Evolutionary conservation across 2,113 vertebrate genomes (phyloP).

Genomic region (Saccopteryx bilineata): DNA sequence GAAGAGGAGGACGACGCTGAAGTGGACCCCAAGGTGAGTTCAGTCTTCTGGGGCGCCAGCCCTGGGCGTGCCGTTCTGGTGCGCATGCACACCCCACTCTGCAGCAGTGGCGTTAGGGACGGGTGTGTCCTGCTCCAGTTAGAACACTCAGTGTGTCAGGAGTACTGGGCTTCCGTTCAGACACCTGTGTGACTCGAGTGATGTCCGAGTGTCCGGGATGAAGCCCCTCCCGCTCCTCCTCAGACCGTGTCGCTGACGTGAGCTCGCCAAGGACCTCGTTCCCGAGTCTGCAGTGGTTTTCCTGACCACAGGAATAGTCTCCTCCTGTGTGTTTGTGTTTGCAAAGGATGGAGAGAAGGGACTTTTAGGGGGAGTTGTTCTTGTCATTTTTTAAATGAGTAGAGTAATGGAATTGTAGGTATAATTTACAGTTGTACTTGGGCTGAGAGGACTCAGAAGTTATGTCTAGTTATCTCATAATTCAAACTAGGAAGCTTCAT

Average conservation of each 20-base stretch:
- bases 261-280: too few species aligned
- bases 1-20: slow-evolving; percentile 96
- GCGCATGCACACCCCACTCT: background rate
- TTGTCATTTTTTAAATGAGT: too few species aligned
- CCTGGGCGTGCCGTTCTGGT: accelerated
- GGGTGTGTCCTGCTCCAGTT: accelerated
- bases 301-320: accelerated
- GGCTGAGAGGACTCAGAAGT: background rate
- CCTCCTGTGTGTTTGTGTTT: background rate
- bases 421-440: accelerated
- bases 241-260: too few species aligned
- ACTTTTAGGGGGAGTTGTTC: accelerated
- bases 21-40: slow-evolving; percentile 92
- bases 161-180: background rate
- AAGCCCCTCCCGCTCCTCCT: too few species aligned
- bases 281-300: too few species aligned
- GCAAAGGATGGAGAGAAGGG: background rate
- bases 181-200: too few species aligned
- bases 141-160: background rate
- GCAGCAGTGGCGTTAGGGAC: background rate
- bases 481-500: background rate
- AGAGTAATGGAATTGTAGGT: background rate
- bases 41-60: background rate
- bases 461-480: accelerated
- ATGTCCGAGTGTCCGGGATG: too few species aligned